A percentile compares a stretch with the other conserved stretches of the same genome.
Evolutionary conservation across 2,113 vertebrate species (phyloP).

Genomic region (Leucosticte australis): DNA sequence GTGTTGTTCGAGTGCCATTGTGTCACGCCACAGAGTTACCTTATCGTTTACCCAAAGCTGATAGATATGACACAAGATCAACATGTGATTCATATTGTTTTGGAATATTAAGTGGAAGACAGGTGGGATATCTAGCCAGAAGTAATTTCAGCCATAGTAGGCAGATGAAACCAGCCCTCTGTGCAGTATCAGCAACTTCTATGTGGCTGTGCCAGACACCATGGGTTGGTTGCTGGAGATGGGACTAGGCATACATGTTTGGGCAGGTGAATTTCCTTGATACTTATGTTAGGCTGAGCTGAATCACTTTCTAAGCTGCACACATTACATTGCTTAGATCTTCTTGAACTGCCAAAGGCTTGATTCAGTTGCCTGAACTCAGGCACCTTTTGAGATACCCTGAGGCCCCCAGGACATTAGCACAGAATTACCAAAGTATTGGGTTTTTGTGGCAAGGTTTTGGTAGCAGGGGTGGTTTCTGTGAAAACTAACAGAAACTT

Average conservation of each 20-base stretch:
- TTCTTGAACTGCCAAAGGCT: neutral
- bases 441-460: neutral
- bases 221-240: neutral
- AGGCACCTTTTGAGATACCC: neutral
- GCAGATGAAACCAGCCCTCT: neutral
- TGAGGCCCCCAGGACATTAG: neutral
- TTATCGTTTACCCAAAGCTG: neutral
- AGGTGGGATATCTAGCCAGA: neutral
- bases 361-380: neutral
- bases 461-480: neutral
- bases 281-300: neutral
- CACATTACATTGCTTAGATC: neutral
- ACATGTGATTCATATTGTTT: neutral
- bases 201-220: neutral
- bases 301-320: neutral
- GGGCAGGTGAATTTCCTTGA: neutral
- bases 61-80: neutral
- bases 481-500: neutral
- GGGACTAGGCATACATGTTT: neutral
- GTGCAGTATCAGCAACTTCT: fast-evolving
- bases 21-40: neutral
- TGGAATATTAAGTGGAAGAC: neutral
- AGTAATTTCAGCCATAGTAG: neutral
- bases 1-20: neutral
- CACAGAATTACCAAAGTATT: neutral